Conservation (phyloP, 2,113 vertebrate species). For the Oncorhynchus tshawytscha region DNA sequence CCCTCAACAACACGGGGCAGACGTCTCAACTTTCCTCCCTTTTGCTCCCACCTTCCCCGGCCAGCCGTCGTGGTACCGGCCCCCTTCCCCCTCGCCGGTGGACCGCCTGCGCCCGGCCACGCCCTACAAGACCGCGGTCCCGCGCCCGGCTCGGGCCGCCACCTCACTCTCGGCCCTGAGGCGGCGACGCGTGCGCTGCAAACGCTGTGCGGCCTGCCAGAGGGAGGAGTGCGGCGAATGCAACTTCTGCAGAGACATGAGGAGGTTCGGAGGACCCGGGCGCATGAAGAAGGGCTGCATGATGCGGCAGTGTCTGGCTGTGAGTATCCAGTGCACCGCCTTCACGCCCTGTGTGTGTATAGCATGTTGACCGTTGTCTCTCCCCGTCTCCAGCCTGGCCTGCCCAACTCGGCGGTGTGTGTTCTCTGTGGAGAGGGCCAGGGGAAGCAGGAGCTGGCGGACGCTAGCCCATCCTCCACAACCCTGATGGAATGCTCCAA, state of each 20-base stretch:
- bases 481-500: constrained; percentile 97
- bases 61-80: constrained; percentile 76
- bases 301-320: constrained; percentile 87
- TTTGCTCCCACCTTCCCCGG: background rate
- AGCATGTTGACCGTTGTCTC: background rate
- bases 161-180: constrained; percentile 83
- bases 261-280: constrained; percentile 92
- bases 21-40: background rate
- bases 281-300: constrained; percentile 93
- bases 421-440: constrained; percentile 82
- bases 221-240: constrained; percentile 90
- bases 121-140: constrained; percentile 73
- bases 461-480: constrained; percentile 81
- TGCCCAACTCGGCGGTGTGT: constrained; percentile 92
- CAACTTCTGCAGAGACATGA: constrained; percentile 94
- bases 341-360: background rate
- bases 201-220: constrained; percentile 89
- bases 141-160: constrained; percentile 67
- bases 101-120: constrained; percentile 65
- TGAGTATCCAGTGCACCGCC: constrained; percentile 65
- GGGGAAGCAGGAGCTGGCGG: constrained; percentile 83
- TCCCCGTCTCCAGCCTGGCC: constrained; percentile 79
- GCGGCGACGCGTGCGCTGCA: constrained; percentile 87
- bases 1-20: background rate
- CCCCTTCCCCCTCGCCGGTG: constrained; percentile 47